A percentile compares a stretch with the other conserved stretches of the same genome.
phyloP scores from a whole-genome alignment of 2,113 vertebrate genomes.

The Hiodon tergisus region DNA sequence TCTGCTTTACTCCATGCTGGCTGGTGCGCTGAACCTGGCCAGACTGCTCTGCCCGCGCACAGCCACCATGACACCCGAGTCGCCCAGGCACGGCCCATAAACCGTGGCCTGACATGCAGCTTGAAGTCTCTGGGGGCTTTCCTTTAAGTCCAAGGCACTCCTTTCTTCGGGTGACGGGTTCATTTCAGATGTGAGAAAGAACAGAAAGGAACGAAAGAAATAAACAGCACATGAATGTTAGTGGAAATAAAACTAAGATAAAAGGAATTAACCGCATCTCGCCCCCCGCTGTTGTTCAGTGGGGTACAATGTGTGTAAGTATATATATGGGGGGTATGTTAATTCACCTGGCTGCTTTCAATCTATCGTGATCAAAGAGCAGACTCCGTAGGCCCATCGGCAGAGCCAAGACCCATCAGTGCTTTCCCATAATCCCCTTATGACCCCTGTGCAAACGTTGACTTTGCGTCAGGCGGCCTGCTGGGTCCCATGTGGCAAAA shows the following conservation, averaged over 20 bases:
- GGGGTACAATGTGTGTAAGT: neutral
- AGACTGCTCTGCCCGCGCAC: neutral
- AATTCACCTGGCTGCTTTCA: constrained; percentile 23
- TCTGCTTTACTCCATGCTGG: no score
- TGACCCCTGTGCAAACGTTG: constrained; percentile 26
- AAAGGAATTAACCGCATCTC: neutral
- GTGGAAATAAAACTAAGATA: constrained; percentile 5
- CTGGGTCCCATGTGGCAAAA: constrained; percentile 8
- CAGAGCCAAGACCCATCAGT: neutral
- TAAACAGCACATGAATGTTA: neutral
- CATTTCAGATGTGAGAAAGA: constrained; percentile 5
- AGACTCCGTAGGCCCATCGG: neutral
- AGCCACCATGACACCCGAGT: neutral
- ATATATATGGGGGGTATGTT: neutral
- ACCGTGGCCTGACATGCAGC: neutral
- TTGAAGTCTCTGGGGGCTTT: neutral
- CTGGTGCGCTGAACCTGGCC: neutral
- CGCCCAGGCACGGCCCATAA: neutral
- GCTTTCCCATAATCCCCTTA: constrained; percentile 14
- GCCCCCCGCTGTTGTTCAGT: neutral
- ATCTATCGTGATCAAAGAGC: constrained; percentile 19
- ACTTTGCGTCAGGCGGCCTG: constrained; percentile 9
- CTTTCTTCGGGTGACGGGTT: constrained; percentile 1
- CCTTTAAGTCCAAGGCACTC: neutral
- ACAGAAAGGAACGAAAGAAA: neutral